Evolutionary conservation across 2,113 vertebrate species (phyloP).

Genomic region (Platycercus adscitus): DNA sequence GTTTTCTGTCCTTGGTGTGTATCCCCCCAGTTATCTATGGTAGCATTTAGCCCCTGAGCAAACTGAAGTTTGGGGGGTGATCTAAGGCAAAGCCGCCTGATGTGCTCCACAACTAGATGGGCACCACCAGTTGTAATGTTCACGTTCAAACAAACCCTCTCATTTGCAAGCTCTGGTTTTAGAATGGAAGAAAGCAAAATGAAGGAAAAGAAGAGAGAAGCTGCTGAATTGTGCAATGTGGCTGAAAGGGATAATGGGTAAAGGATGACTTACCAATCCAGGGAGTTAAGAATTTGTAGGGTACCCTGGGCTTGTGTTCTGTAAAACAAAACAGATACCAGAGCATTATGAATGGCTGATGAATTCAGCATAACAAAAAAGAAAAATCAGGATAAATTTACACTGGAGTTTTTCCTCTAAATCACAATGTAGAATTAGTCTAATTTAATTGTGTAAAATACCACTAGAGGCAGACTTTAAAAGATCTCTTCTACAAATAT

Average conservation of each 20-base stretch:
- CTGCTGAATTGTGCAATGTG: not conserved
- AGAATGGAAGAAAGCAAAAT: not conserved
- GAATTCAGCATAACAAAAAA: not conserved
- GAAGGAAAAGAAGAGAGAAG: not conserved
- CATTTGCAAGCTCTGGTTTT: not conserved
- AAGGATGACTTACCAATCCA: slow-evolving; percentile 50
- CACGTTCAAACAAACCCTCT: not conserved
- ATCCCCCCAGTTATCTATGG: not conserved
- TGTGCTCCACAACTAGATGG: not conserved
- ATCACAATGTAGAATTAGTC: not conserved
- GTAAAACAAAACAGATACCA: not conserved
- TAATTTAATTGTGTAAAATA: not conserved
- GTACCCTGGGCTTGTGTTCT: not conserved
- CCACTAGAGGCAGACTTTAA: not conserved
- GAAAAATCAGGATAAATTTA: not conserved
- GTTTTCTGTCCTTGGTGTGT: not conserved
- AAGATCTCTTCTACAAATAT: not conserved
- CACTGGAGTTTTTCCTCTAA: rapidly evolving
- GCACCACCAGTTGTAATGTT: not conserved
- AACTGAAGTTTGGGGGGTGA: not conserved
- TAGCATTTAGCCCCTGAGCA: not conserved
- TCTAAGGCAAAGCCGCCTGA: not conserved
- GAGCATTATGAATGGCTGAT: not conserved
- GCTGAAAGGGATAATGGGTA: not conserved
- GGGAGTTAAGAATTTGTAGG: not conserved